Evolutionary conservation across 2,888 invertebrate species (phyloP), one percentile per base, ranked within the genome.

Genomic region (Zelleria hepariella): DNA sequence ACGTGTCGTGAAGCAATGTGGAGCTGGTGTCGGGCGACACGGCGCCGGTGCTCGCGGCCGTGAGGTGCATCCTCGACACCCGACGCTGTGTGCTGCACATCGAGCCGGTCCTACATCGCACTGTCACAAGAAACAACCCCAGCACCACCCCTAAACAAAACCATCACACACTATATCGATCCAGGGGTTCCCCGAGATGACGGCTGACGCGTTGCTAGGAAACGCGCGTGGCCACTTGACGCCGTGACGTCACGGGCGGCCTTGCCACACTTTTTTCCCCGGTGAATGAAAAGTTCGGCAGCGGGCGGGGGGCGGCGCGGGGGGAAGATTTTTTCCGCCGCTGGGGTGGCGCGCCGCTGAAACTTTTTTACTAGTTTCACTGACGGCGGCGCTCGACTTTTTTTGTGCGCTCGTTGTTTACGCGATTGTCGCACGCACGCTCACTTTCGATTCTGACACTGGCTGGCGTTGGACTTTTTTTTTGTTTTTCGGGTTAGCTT

Each of bases 1-100:
- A 95, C 64, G 94, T 94, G 85, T 95, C 95, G 77, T 94, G 94
- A 66, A 95, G 91, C 68, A 94, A 83, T 66, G 92, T 90, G 67
- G 92, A 92, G 81, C 93, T 93, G 74, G 93, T 93, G 77, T 94
- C 92, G 61, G 93, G 92, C 74, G 93, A 91, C 76, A 92, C 91
- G 70, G 91, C 90, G 71, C 91, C 92, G 68, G 78, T 82, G 68
- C 76, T 78, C 65, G 86, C 87, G 72, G 85, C 81, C 69, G 89
- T 82, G 74, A 89, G 85, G 84, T 89, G 89, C 89, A 89, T 89
- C 85, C 89, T 89, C 71, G 84, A 72, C 79, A 80, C 81, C 80
- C 85, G 80, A 65, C 89, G 81, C 84, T 87, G 86, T 72, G 88
- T 84, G 80, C 86, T 88, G 70, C 88, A 89, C 89, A 89, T 87